Evolutionary conservation across 2,797 vertebrate species (phyloP).

Genomic region (Acanthopagrus latus): DNA sequence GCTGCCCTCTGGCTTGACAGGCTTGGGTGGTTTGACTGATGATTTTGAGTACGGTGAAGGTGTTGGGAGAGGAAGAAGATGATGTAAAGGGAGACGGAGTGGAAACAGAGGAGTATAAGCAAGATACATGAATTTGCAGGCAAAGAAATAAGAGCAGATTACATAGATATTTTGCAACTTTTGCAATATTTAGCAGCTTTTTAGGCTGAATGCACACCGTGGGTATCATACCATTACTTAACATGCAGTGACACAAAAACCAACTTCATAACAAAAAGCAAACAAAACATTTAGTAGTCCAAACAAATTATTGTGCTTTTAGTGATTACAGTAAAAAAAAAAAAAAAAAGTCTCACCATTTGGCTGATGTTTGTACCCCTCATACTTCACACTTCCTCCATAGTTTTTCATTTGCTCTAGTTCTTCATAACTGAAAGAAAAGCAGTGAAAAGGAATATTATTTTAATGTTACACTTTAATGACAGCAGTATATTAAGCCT

Average conservation of each 20-base stretch:
- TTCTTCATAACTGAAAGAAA: conserved; percentile 81
- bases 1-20: conserved; percentile 65
- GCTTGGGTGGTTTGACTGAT: conserved; percentile 48
- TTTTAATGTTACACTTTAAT: neutral
- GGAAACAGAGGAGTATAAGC: neutral
- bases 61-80: neutral
- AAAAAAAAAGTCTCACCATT: conserved; percentile 72
- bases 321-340: neutral
- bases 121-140: neutral
- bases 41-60: neutral
- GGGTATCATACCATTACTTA: neutral
- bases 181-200: neutral
- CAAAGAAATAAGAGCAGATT: neutral
- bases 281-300: neutral
- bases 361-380: conserved; percentile 75
- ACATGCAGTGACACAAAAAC: neutral
- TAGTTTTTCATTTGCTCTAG: conserved; percentile 77
- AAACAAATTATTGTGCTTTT: neutral
- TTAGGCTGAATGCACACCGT: neutral
- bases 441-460: conserved; percentile 5
- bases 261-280: neutral
- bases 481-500: neutral
- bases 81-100: neutral
- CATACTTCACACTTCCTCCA: conserved; percentile 68
- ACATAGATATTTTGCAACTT: neutral